Base-by-base conservation (phyloP, 2,888 invertebrate species). In the Eubasilissa splendida region DNA sequence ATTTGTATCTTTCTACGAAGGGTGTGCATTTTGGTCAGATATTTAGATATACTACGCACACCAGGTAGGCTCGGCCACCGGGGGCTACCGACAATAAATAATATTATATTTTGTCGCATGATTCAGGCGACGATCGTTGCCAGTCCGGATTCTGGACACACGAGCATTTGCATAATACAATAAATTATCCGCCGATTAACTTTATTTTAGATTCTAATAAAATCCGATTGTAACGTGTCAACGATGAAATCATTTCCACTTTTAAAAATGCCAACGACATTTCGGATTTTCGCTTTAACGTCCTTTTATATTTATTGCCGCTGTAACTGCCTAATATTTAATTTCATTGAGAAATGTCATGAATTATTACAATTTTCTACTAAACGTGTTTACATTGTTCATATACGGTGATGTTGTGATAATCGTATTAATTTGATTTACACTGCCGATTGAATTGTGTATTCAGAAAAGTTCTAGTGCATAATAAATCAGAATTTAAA, bases 191-290 rank as follows among this genome's bases (percentile, higher is more conserved):
- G n/a, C 42, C 73, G 60, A 79, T 79, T 73, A 79, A 79, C 73
- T 74, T 79, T 70, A 77, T 79, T 79, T 79, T 79, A 73, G 73
- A 79, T 54, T 79, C 73, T 56, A 53, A 79, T 79, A 79, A 73
- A 73, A 79, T 58, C 68, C 68, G 66, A 56, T 74, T 73, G 73
- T 79, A 71, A 79, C 59, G 74, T 79, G 79, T 63, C 79, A 79
- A 79, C 79, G 73, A 65, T 74, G 79, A 79, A 79, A 79, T 74
- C 79, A 79, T 79, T 79, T 63, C 79, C 63, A 79, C 66, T 79
- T 77, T 73, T 79, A 79, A 71, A 76, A 76, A 76, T 65, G 53
- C 65, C 58, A 65, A 42, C 65, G 14, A n/a, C 71, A 73, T 73
- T 73, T 73, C 56, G 71, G 31, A 56, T 42, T 56, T 73, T 73